Evolutionary conservation across 2,113 vertebrate genomes (phyloP).

Genomic region (Halichoeres trimaculatus): DNA sequence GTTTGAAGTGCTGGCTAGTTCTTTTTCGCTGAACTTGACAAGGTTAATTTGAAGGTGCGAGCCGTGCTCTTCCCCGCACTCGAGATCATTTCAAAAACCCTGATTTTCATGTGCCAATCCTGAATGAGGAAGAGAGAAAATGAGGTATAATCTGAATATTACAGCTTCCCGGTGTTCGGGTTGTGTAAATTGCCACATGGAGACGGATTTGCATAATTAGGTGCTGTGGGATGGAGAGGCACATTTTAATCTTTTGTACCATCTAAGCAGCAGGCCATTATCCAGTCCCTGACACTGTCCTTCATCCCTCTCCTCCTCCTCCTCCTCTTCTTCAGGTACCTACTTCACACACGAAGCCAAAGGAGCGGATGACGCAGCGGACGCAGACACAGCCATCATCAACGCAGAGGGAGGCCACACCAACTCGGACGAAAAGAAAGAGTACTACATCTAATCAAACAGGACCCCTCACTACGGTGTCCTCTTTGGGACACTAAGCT

Average conservation of each 20-base stretch:
- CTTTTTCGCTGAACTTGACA: conserved; percentile 58
- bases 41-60: conserved; percentile 75
- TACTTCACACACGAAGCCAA: conserved; percentile 99
- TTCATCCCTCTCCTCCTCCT: conserved; percentile 27
- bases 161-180: conserved; percentile 18
- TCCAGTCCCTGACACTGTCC: conserved; percentile 55
- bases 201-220: conserved; percentile 66
- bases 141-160: conserved; percentile 55
- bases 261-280: conserved; percentile 56
- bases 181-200: conserved; percentile 38
- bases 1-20: conserved; percentile 55
- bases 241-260: conserved; percentile 64
- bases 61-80: conserved; percentile 59
- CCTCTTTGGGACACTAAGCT: conserved; percentile 77
- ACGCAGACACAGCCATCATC: conserved; percentile 99
- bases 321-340: conserved; percentile 86
- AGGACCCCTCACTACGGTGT: conserved; percentile 83
- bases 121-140: conserved; percentile 38
- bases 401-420: conserved; percentile 98
- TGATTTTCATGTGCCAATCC: conserved; percentile 69
- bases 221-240: conserved; percentile 41
- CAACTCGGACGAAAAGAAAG: conserved; percentile 98
- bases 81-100: conserved; percentile 66
- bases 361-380: conserved; percentile 97
- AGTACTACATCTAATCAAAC: conserved; percentile 97